A percentile compares a stretch with the other conserved stretches of the same genome.
Conservation (phyloP, 1,140 invertebrate genomes). For the Anthonomus grandis region DNA sequence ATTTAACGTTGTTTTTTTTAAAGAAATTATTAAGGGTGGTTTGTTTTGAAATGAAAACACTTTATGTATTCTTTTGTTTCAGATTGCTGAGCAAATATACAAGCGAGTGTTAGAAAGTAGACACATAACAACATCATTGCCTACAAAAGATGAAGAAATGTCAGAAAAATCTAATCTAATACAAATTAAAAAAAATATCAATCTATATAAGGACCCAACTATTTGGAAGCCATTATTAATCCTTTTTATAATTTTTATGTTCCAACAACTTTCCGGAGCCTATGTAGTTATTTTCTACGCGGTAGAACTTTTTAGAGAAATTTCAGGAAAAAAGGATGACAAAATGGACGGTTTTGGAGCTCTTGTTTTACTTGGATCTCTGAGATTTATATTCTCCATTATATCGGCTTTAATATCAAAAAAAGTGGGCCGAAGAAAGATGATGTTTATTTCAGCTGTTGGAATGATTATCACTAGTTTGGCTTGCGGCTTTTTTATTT, state of each 20-base stretch:
- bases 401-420: slow-evolving; percentile 53
- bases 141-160: not conserved
- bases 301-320: slow-evolving; percentile 55
- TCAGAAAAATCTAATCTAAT: slow-evolving; percentile 24
- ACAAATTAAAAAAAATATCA: slow-evolving; percentile 13
- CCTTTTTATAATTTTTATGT: slow-evolving; percentile 52
- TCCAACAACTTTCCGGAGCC: slow-evolving; percentile 59
- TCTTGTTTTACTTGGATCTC: slow-evolving; percentile 52
- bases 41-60: no score
- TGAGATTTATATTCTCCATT: slow-evolving; percentile 55
- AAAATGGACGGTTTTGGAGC: slow-evolving; percentile 51
- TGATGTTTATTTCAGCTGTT: slow-evolving; percentile 54
- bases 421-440: slow-evolving; percentile 52
- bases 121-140: not conserved
- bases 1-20: no score
- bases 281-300: slow-evolving; percentile 71
- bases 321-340: slow-evolving; percentile 49
- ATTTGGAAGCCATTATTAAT: slow-evolving; percentile 55
- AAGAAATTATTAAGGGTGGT: no score
- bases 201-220: slow-evolving; percentile 37
- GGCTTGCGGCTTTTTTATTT: slow-evolving; percentile 52
- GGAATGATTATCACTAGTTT: slow-evolving; percentile 58
- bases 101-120: slow-evolving; percentile 39
- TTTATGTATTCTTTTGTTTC: slow-evolving; percentile 11
- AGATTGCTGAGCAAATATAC: slow-evolving; percentile 49